Percentiles rank a stretch among this genome's conserved stretches.
These are phyloP conservation scores for Leptodactylus fallax DNA, from an alignment of 2,797 vertebrate species.

Conservation along the genomic window DNA sequence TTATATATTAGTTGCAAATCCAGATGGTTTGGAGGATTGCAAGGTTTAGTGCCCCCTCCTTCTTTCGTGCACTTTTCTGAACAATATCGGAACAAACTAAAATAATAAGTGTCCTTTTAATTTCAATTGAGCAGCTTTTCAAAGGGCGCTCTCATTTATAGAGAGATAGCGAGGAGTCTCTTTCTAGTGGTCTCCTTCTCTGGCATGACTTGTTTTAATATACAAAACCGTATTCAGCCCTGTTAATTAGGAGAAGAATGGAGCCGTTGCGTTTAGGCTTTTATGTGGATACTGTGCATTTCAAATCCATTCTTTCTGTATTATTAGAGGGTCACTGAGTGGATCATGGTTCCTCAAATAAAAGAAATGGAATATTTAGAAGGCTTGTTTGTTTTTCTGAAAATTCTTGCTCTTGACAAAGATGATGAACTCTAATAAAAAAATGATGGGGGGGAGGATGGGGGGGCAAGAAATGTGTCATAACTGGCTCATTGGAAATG, in stretches of 20 bases:
- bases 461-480: neutral
- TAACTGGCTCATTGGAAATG: neutral
- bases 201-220: slow-evolving; percentile 45
- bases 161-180: slow-evolving; percentile 25
- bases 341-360: slow-evolving; percentile 24
- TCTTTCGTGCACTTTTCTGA: slow-evolving; percentile 20
- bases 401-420: neutral
- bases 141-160: slow-evolving; percentile 29
- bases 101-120: slow-evolving; percentile 42
- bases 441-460: neutral
- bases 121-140: slow-evolving; percentile 36
- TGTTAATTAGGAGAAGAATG: slow-evolving; percentile 54
- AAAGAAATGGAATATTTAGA: slow-evolving; percentile 36
- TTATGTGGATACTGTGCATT: slow-evolving; percentile 48
- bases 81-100: slow-evolving; percentile 29
- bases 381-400: slow-evolving; percentile 20
- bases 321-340: slow-evolving; percentile 40
- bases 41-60: neutral
- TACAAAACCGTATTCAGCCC: slow-evolving; percentile 45
- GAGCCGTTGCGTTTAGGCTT: slow-evolving; percentile 39
- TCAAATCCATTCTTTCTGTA: slow-evolving; percentile 42
- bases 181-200: slow-evolving; percentile 35
- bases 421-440: neutral
- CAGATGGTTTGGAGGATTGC: slow-evolving; percentile 49
- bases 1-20: slow-evolving; percentile 16